Evolutionary conservation across 2,113 vertebrate genomes (phyloP).

Genomic region (Symphodus melops): DNA sequence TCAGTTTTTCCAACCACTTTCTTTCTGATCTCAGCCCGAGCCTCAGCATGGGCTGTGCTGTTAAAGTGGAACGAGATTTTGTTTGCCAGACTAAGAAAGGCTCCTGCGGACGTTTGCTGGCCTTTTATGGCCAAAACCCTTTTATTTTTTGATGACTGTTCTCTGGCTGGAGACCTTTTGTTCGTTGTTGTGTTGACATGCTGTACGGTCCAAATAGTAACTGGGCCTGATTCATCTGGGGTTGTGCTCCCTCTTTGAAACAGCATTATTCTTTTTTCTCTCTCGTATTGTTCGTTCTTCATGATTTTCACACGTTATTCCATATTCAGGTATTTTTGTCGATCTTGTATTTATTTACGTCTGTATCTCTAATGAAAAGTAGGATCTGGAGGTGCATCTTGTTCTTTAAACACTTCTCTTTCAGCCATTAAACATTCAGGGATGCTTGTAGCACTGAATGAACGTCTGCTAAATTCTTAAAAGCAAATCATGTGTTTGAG

Average conservation of each 20-base stretch:
- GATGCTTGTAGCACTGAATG: too few relatives aligned
- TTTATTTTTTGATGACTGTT: conserved; percentile 34
- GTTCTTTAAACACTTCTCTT: too few relatives aligned
- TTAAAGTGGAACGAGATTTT: conserved; percentile 52
- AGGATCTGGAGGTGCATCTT: too few relatives aligned
- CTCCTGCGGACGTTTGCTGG: conserved; percentile 27
- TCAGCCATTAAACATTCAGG: too few relatives aligned
- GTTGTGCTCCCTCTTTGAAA: not conserved
- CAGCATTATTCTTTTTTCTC: not conserved
- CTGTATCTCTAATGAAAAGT: too few relatives aligned
- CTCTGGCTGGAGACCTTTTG: conserved; percentile 28
- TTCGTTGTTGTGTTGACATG: conserved; percentile 32
- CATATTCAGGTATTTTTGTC: too few relatives aligned
- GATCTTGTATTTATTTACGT: too few relatives aligned
- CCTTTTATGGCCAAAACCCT: conserved; percentile 58
- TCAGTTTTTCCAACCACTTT: not conserved
- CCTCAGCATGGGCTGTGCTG: conserved; percentile 18
- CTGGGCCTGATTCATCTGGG: not conserved
- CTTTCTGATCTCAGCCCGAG: conserved; percentile 43
- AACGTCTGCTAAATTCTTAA: too few relatives aligned
- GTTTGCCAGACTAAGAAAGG: conserved; percentile 37
- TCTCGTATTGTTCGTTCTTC: not conserved
- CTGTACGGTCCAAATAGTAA: conserved; percentile 16
- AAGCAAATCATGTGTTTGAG: too few relatives aligned
- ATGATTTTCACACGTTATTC: not conserved